Conservation (phyloP, 2,797 vertebrate genomes). For the Epinephelus coioides region DNA sequence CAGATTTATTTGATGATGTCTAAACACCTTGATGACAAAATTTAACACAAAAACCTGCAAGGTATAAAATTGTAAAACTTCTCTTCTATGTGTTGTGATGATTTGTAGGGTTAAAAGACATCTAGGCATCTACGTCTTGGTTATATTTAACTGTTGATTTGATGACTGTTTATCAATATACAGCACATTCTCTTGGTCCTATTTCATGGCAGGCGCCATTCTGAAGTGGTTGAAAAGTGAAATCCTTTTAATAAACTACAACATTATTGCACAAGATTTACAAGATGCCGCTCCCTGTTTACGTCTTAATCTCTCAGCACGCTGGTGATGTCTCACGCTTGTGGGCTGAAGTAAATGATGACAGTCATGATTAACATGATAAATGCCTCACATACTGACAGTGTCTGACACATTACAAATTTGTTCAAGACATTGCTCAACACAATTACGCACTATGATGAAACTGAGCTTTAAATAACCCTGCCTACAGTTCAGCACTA, state of each 20-base stretch:
- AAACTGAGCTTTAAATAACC: slow-evolving; percentile 32
- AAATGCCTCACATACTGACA: slow-evolving; percentile 31
- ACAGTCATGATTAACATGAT: slow-evolving; percentile 23
- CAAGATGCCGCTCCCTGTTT: slow-evolving; percentile 23
- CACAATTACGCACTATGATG: neutral
- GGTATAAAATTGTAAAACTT: neutral
- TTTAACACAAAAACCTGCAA: neutral
- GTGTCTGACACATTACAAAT: slow-evolving; percentile 9
- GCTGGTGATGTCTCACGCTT: slow-evolving; percentile 21
- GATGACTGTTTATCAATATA: neutral
- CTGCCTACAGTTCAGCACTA: neutral
- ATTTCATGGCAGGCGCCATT: neutral
- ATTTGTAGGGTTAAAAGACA: neutral
- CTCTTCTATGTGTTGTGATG: neutral
- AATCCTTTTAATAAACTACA: neutral
- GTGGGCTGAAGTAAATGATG: slow-evolving; percentile 39
- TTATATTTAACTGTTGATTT: neutral
- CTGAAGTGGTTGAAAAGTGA: neutral
- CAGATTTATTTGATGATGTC: neutral
- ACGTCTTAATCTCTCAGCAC: slow-evolving; percentile 3
- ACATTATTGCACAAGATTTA: neutral
- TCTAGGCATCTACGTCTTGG: neutral
- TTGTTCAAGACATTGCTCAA: slow-evolving; percentile 18
- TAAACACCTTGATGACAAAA: neutral
- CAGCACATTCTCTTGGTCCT: neutral